Base-by-base conservation (phyloP, 2,888 invertebrate species). In the Patella depressa region DNA sequence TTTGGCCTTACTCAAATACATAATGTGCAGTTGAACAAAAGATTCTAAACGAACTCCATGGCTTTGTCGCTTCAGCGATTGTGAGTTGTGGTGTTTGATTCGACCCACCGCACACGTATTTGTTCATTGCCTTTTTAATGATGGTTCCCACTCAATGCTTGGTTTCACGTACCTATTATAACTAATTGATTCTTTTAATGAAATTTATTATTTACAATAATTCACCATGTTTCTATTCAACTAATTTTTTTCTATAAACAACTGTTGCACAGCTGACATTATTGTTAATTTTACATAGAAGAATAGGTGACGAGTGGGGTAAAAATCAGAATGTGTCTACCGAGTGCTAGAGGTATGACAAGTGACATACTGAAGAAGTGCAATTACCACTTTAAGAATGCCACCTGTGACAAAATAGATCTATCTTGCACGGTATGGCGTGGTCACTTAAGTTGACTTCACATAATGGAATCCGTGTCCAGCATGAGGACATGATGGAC, bases 131-230 rank as follows among this genome's bases (percentile, higher is more conserved):
- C 19, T 19, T 19, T 24, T 24, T n/a, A 24, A 65, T 65, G 65
- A 19, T 65, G 19, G 65, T 65, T 65, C 65, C 65, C 65, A 65
- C 65, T 65, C 19, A 65, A 12, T 65, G 65, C 11, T 24, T 24
- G 24, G 19, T 24, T 65, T 65, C 65, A 65, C 65, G 65, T 65
- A 24, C 24, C 65, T 24, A 65, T 65, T 19, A 65, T 65, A 19
- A 19, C 65, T 65, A 65, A 65, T 65, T 65, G 65, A 65, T 65
- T 65, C 24, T 65, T 24, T 65, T 65, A 24, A 65, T 65, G 24
- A 24, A 19, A 24, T 65, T 65, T 24, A 65, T 65, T 24, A 65
- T 24, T 19, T 65, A 24, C 65, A 65, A 65, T 65, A 24, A 45
- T 65, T 19, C 65, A 65, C 65, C 19, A 65, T 65, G 65, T 65